Evolutionary conservation across 2,797 vertebrate genomes (phyloP), one percentile per base, ranked within the genome.

Genomic region (Alauda arvensis): DNA sequence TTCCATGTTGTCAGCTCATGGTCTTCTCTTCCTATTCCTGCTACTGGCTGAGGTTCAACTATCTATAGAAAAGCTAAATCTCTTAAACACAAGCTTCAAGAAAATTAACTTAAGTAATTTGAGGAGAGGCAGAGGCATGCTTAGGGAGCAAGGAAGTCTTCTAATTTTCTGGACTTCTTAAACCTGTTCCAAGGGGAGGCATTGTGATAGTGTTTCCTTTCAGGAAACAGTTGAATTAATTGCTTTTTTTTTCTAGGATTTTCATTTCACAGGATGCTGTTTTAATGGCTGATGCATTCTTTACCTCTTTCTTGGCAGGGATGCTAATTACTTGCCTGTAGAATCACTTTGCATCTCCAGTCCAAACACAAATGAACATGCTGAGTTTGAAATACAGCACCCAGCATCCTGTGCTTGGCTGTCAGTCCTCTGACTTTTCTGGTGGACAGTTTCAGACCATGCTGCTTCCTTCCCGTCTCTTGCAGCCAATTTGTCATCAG

Each of bases 261-360:
- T 91, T 88, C 45, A 65, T 91, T 92, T 89, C 77, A 88, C 80
- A 85, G 88, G 84, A 94, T 85, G 70, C 90, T 76, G 39, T 48
- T 85, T 85, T 87, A 92, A 91, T 81, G 80, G 75, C 65, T 69
- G 84, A 70, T 81, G 66, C 40, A 68, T 77, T 95, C 77, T 87
- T 91, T 86, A 90, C 93, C 80, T 88, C 23, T 70, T 40, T 93
- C 40, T 85, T 92, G 93, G 90, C 90, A 79, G 61, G 49, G 71
- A 29, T 52, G 51, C 68, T 94, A 85, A 92, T 94, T 94, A 92
- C 79, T 89, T 93, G 77, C 82, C 94, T 95, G 91, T 79, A 37
- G 40, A 93, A 94, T 93, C 88, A 70, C 91, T 94, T 94, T 91
- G 57, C 57, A 71, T 92, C 72, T 91, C 77, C 56, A 92, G 55